A percentile compares a stretch with the other conserved stretches of the same genome.
Conservation (phyloP, 2,888 invertebrate species). For the Rhagonycha lutea region DNA sequence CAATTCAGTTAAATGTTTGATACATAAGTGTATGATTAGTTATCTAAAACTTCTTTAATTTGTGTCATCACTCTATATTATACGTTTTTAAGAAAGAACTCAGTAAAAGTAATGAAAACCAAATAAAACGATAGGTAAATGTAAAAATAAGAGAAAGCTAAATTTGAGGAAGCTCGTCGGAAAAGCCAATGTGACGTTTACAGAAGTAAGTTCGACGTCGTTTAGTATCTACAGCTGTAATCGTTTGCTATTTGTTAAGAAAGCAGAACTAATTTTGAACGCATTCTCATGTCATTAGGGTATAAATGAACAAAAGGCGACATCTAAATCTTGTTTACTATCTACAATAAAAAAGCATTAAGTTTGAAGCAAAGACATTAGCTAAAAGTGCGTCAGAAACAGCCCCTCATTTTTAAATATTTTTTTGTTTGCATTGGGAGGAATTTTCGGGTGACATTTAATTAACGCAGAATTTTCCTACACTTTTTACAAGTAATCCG, state of each 20-base stretch:
- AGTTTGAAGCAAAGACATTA: constrained; percentile 3
- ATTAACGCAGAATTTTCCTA: constrained; percentile 2
- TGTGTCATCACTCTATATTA: too few species aligned
- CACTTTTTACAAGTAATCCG: constrained; percentile 14
- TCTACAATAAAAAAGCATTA: constrained; percentile 4
- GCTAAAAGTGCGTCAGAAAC: constrained; percentile 2
- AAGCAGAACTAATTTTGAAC: constrained; percentile 1
- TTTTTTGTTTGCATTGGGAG: neutral
- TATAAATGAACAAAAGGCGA: constrained; percentile 1
- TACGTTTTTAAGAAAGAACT: neutral
- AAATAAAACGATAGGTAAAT: neutral
- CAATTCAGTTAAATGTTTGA: too few species aligned
- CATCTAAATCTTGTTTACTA: constrained; percentile 3
- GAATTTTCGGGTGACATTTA: constrained; percentile 15
- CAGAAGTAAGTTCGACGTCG: constrained; percentile 2
- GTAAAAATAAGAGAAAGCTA: neutral
- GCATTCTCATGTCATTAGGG: constrained; percentile 1
- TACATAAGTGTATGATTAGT: too few species aligned
- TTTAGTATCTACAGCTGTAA: neutral
- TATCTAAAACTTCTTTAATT: too few species aligned
- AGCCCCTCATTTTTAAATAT: constrained; percentile 1
- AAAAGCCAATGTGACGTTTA: neutral
- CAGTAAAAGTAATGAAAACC: neutral
- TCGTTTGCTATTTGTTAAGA: constrained; percentile 4
- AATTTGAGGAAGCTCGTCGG: neutral